Conservation (phyloP, 2,888 invertebrate species). For the Empis stercorea region DNA sequence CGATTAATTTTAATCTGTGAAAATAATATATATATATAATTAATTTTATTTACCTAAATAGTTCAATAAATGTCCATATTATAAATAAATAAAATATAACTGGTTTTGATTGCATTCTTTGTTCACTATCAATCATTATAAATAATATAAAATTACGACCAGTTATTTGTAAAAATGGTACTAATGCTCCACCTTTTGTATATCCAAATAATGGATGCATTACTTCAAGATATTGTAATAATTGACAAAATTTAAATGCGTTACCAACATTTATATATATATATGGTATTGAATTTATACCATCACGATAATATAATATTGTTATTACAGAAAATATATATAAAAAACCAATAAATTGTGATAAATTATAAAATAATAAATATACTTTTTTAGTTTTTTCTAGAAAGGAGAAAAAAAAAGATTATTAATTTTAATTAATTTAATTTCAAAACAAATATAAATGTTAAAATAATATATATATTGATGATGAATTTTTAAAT, state of each 20-base stretch:
- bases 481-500: no score
- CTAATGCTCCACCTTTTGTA: conserved; percentile 60
- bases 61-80: conserved; percentile 69
- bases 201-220: conserved; percentile 82
- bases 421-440: background rate
- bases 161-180: conserved; percentile 64
- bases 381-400: conserved; percentile 74
- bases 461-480: no score
- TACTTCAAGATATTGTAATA: conserved; percentile 74
- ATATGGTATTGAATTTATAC: conserved; percentile 52
- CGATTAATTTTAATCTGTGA: background rate
- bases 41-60: conserved; percentile 51
- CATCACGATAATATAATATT: conserved; percentile 62
- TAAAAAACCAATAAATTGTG: conserved; percentile 74
- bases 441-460: background rate
- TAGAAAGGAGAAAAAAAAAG: conserved; percentile 36
- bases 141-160: conserved; percentile 72
- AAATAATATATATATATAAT: no score
- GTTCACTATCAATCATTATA: conserved; percentile 69
- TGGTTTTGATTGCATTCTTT: conserved; percentile 74
- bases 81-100: conserved; percentile 79
- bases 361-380: conserved; percentile 75
- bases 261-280: conserved; percentile 63
- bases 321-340: conserved; percentile 62
- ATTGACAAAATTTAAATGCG: conserved; percentile 67